These are phyloP conservation scores for Geotrypetes seraphini DNA, from an alignment of 2,797 vertebrate genomes.

Conservation along the genomic window DNA sequence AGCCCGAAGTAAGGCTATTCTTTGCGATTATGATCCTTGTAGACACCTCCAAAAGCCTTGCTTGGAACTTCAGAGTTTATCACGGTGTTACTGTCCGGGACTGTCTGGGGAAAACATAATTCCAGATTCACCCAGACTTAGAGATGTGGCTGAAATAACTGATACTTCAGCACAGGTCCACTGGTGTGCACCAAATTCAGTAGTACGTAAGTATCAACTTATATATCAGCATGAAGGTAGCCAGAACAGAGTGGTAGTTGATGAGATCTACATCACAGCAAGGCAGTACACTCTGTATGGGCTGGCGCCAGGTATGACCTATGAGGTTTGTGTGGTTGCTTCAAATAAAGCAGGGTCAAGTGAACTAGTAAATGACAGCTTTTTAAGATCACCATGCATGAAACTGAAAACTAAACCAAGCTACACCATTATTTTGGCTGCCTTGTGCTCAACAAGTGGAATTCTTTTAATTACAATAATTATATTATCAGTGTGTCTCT, in stretches of 20 bases:
- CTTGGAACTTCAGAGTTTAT: constrained; percentile 38
- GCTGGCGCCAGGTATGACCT: constrained; percentile 41
- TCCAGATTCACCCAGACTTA: constrained; percentile 44
- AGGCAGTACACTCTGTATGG: constrained; percentile 48
- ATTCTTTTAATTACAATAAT: constrained; percentile 39
- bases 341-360: constrained; percentile 50
- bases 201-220: constrained; percentile 48
- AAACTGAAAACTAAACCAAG: constrained; percentile 45
- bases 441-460: constrained; percentile 29
- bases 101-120: constrained; percentile 27
- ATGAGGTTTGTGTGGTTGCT: constrained; percentile 48
- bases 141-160: constrained; percentile 36
- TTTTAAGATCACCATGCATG: constrained; percentile 18
- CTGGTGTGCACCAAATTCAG: constrained; percentile 61
- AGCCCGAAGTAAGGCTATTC: rapidly evolving
- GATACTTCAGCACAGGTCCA: constrained; percentile 50
- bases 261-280: constrained; percentile 40
- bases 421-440: constrained; percentile 30
- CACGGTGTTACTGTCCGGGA: constrained; percentile 48
- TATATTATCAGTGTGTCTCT: constrained; percentile 41
- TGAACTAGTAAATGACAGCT: not conserved
- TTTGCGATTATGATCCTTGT: constrained; percentile 58
- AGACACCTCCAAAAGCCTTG: constrained; percentile 58
- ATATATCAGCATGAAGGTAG: constrained; percentile 15
- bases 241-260: constrained; percentile 15